A percentile compares a stretch with the other conserved stretches of the same genome.
These are phyloP conservation scores for Neopipo cinnamomea DNA, from an alignment of 2,113 vertebrate species.

Conservation along the genomic window DNA sequence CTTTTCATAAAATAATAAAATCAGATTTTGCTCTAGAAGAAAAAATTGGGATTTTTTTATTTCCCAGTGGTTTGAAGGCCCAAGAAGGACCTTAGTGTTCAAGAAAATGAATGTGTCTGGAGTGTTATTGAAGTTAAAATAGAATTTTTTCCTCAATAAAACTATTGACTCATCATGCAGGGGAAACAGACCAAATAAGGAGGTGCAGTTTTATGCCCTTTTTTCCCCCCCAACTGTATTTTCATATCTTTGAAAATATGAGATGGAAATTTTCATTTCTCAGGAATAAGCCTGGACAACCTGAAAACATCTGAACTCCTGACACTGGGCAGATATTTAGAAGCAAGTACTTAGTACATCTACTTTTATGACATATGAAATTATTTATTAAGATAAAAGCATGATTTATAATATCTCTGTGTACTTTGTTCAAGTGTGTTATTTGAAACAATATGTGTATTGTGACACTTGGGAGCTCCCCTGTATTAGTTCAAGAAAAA, in stretches of 20 bases:
- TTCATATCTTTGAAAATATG: not conserved
- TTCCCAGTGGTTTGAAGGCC: not conserved
- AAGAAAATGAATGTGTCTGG: not conserved
- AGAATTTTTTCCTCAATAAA: not conserved
- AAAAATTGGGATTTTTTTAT: not conserved
- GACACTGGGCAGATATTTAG: not conserved
- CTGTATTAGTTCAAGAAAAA: not conserved
- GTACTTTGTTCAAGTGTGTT: not conserved
- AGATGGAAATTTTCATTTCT: not conserved
- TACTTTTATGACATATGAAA: not conserved
- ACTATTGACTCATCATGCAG: not conserved
- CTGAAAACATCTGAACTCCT: not conserved
- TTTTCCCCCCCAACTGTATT: fast-evolving
- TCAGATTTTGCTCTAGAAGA: not conserved
- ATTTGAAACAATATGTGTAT: not conserved
- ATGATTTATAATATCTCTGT: not conserved
- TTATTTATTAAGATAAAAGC: conserved; percentile 19
- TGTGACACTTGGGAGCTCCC: not conserved
- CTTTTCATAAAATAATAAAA: not conserved
- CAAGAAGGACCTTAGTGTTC: not conserved
- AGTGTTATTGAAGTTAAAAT: not conserved
- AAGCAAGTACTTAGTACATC: not conserved
- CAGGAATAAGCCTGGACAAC: not conserved
- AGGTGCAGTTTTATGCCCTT: not conserved
- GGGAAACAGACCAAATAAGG: not conserved